Base-by-base conservation (phyloP, 2,888 invertebrate species). In the Bedellia somnulentella region DNA sequence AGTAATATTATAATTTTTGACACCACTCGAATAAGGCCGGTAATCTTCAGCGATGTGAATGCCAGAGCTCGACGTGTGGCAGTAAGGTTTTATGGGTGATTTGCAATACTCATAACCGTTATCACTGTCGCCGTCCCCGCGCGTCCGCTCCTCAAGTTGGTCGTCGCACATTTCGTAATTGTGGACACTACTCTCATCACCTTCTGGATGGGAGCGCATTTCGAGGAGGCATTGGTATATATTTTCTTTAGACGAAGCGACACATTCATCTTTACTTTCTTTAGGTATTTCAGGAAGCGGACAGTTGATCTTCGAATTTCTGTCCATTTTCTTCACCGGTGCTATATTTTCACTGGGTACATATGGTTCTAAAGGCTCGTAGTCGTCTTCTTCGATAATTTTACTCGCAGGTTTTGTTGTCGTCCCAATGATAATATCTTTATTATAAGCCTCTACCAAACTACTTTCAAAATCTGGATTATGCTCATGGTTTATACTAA, bases 31-130 rank as follows among this genome's bases (percentile, higher is more conserved):
- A 33, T 46, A 49, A 1, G 78, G 77, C 29, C 70, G 52, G 30
- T 76, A 77, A 44, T 73, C 62, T 49, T 80, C 80, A 10, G 79
- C 78, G 31, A 79, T 79, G 46, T 79, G 75, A 10, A 70, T 66
- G 12, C 66, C 66, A 4, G 66, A 55, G 33, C 68, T 70, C 1
- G 73, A 68, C 1, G 70, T 61, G 21, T 54, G 42, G 34, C 73
- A 73, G 35, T 62, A 73, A 2, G 73, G 75, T 42, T 68, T 71
- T 24, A 71, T 55, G 2, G 68, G 62, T 3, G 70, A 58, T 37
- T 73, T 75, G 36, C 76, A 77, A 39, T 76, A 77, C 41, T 78
- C 77, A 35, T 78, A 78, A 1, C 73, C 76, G 31, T 76, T 71
- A 31, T 76, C 76, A 17, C 71, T 76, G 38, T 73, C 76, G 1